Evolutionary conservation across 2,797 vertebrate genomes (phyloP), one percentile per base, ranked within the genome.

Genomic region (Scolopax bukidnonensis): DNA sequence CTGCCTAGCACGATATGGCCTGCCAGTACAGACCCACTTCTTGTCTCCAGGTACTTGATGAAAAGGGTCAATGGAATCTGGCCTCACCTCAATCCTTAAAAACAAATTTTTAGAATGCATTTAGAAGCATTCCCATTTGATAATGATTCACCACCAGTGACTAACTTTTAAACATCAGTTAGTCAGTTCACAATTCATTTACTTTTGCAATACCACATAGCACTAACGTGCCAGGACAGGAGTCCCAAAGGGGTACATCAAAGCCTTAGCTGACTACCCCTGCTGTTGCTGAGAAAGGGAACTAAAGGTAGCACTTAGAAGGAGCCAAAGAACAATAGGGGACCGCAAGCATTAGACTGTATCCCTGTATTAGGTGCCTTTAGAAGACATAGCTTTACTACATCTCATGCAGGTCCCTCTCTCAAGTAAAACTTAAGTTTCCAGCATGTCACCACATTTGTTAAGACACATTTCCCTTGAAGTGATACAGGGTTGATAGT

Each of bases 71-170:
- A 4, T 51, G 86, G 90, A 91, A 91, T 76, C 68, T 43, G 27
- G 77, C 67, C 92, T 94, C 82, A 77, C 40, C 48, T 91, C 78
- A 78, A 60, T 67, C 67, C 28, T 92, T 60, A 70, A 88, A 88
- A 89, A 36, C 54, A 94, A 43, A 93, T 33, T 88, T 92, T 80
- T 78, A 86, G n/a, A n/a, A n/a, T n/a, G n/a, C n/a, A n/a, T n/a
- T n/a, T n/a, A n/a, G 45, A 86, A 84, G 84, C 77, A 69, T 84
- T 94, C 63, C 48, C 51, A 56, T 90, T 92, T 93, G 90, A 90
- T 85, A 95, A 59, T 97, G 96, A 95, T 95, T 96, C 93, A 93
- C 67, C 21, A 21, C 17, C 88, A 79, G 13, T 93, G 92, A 95
- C 92, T 97, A 96, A 90, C 74, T 79, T 90, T 40, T 76, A 90